phyloP scores from a whole-genome alignment of 92 coral and sea anemone species.

The Zoanthus sansibaricus region DNA sequence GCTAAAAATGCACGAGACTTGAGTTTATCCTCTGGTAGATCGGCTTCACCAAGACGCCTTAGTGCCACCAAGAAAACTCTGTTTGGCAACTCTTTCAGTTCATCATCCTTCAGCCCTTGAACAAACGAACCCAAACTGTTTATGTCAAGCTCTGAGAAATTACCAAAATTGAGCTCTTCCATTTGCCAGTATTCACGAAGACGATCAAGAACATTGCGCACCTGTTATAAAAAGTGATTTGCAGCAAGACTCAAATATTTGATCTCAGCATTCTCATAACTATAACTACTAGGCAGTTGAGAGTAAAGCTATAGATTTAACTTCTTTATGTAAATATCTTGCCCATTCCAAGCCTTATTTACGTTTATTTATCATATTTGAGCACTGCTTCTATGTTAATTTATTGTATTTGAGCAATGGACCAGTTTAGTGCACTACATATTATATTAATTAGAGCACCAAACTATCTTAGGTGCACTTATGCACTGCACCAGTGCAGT shows the following conservation, averaged over 20 bases:
- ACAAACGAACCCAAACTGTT: conserved; percentile 90
- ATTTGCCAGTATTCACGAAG: conserved; percentile 97
- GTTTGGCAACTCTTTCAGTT: conserved; percentile 76
- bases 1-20: conserved; percentile 91
- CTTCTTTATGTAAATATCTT: too few species aligned
- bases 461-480: too few species aligned
- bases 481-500: too few species aligned
- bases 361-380: too few species aligned
- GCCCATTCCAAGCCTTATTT: too few species aligned
- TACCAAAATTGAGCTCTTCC: conserved; percentile 80
- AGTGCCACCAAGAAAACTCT: conserved; percentile 80
- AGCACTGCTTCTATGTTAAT: too few species aligned
- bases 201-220: conserved; percentile 79
- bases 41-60: conserved; percentile 92
- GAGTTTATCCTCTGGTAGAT: conserved; percentile 90
- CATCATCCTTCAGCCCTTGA: conserved; percentile 77
- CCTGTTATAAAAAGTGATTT: conserved; percentile 45
- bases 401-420: too few species aligned
- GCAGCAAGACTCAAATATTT: not conserved
- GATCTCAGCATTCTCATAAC: not conserved
- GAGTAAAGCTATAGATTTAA: too few species aligned
- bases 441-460: too few species aligned
- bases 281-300: too few species aligned
- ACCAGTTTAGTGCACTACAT: too few species aligned
- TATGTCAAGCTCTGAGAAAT: conserved; percentile 92